Percentiles rank a stretch among this genome's conserved stretches.
Conservation (phyloP, 2,797 vertebrate genomes). For the Lithobates pipiens region DNA sequence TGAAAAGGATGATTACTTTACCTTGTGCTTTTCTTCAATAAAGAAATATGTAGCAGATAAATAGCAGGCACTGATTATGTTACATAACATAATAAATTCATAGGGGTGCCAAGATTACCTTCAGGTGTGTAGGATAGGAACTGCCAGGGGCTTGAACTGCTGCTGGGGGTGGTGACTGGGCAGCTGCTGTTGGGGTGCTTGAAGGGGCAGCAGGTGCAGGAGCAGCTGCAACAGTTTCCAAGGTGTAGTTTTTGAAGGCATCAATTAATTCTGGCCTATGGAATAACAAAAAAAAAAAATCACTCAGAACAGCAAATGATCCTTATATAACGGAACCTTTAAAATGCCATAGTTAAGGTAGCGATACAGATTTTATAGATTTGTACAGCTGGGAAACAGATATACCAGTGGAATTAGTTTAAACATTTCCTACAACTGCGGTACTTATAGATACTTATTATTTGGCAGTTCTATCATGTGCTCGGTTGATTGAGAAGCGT, state of each 20-base stretch:
- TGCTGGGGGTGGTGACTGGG: constrained; percentile 65
- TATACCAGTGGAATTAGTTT: no score
- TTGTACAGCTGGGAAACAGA: no score
- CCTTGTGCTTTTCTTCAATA: no score
- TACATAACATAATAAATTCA: background rate
- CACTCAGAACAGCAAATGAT: no score
- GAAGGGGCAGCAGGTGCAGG: constrained; percentile 69
- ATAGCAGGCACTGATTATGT: background rate
- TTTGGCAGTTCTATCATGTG: no score
- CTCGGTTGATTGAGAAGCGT: no score
- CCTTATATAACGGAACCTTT: no score
- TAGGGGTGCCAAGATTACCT: constrained; percentile 73
- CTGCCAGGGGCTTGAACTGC: constrained; percentile 85
- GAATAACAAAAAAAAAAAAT: background rate
- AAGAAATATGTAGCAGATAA: background rate
- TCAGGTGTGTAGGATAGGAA: constrained; percentile 90
- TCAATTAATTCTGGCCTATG: constrained; percentile 84
- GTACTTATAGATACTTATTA: no score
- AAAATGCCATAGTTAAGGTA: no score
- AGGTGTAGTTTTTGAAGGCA: constrained; percentile 88
- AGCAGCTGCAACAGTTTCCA: constrained; percentile 78
- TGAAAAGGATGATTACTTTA: no score
- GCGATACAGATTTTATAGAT: no score
- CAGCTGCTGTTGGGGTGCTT: constrained; percentile 68
- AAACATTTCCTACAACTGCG: no score